A percentile compares a stretch with the other conserved stretches of the same genome.
These are phyloP conservation scores for Amiota minor DNA, from an alignment of 2,888 invertebrate species.

Conservation along the genomic window DNA sequence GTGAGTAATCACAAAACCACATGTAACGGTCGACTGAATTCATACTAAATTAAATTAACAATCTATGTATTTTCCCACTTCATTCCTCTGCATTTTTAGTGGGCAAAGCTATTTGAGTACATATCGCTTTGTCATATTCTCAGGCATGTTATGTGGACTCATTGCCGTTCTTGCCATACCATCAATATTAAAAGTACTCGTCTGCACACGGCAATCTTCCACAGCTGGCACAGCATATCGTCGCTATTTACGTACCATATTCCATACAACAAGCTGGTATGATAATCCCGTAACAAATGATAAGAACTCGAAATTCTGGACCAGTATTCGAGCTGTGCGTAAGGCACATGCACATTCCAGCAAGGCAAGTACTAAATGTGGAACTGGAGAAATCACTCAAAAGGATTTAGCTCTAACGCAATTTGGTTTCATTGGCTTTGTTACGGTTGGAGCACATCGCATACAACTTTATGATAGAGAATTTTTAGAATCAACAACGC, in stretches of 20 bases:
- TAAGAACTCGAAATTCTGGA: slow-evolving; percentile 78
- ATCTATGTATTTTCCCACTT: not conserved
- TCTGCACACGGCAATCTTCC: slow-evolving; percentile 82
- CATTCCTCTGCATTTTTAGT: slow-evolving; percentile 73
- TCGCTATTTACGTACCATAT: slow-evolving; percentile 85
- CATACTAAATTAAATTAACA: not conserved
- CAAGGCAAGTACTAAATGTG: slow-evolving; percentile 74
- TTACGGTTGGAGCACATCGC: slow-evolving; percentile 78
- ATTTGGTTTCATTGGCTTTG: slow-evolving; percentile 88
- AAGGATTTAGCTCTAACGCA: slow-evolving; percentile 89
- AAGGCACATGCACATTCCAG: slow-evolving; percentile 80
- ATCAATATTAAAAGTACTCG: slow-evolving; percentile 81
- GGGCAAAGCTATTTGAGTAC: slow-evolving; percentile 83
- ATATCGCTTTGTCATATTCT: slow-evolving; percentile 81
- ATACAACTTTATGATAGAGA: slow-evolving; percentile 79
- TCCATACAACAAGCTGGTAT: slow-evolving; percentile 87
- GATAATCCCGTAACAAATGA: slow-evolving; percentile 65
- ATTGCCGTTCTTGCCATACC: slow-evolving; percentile 84
- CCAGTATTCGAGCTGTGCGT: slow-evolving; percentile 80
- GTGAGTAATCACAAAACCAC: slow-evolving; percentile 70
- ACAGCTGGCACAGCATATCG: slow-evolving; percentile 80
- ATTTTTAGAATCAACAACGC: slow-evolving; percentile 83
- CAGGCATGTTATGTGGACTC: slow-evolving; percentile 84
- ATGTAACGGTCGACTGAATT: slow-evolving; percentile 13
- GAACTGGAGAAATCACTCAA: slow-evolving; percentile 80